Conservation (phyloP, 2,113 vertebrate species). For the Anguilla rostrata region DNA sequence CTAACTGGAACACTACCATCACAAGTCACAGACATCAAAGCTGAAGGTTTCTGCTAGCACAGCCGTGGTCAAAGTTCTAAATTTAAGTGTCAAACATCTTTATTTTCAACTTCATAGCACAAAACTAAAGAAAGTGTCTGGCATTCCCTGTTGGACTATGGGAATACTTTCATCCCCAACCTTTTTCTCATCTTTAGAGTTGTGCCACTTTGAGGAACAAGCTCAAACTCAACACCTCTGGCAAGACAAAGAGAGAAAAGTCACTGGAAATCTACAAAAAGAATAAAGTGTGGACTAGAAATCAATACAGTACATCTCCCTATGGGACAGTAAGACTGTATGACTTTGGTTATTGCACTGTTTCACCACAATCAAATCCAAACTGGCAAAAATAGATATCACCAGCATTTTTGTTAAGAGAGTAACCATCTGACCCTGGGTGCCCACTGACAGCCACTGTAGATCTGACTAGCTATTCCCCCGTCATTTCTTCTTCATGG, state of each 20-base stretch:
- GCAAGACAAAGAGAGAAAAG: not conserved
- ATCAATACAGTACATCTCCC: not conserved
- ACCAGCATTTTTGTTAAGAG: constrained; percentile 16
- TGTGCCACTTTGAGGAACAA: no score
- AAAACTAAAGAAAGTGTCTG: not conserved
- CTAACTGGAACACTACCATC: constrained; percentile 67
- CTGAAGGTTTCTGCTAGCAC: constrained; percentile 40
- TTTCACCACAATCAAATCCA: constrained; percentile 47
- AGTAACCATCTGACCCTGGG: not conserved
- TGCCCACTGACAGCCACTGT: not conserved
- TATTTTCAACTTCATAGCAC: not conserved
- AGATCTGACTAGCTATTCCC: not conserved
- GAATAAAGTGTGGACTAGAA: not conserved
- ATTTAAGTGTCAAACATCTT: not conserved
- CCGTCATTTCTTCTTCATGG: not conserved
- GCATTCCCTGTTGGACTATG: not conserved
- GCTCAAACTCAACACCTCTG: not conserved
- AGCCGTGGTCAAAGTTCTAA: not conserved
- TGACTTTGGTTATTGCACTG: constrained; percentile 32
- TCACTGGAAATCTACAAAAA: not conserved
- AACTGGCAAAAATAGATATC: constrained; percentile 39
- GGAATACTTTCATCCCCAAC: not conserved
- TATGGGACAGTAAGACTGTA: not conserved
- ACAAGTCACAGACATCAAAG: constrained; percentile 54
- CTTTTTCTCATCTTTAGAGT: not conserved